Base-by-base conservation (phyloP, 2,113 vertebrate species). In the Acrocephalus arundinaceus region DNA sequence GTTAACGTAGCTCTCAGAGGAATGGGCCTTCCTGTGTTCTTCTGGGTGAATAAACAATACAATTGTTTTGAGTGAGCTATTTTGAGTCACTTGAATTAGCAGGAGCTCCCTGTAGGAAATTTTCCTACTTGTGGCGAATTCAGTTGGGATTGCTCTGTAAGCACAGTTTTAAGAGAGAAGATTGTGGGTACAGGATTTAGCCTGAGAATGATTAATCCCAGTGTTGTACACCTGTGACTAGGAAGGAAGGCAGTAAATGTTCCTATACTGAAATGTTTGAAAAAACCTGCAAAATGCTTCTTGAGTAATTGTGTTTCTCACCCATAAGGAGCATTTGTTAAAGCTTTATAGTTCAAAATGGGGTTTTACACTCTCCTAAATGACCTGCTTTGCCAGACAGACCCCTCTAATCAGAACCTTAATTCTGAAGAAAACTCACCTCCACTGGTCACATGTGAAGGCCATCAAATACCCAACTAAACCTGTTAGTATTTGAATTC, bases 1-100 rank as follows among this genome's bases (percentile, higher is more conserved):
- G 82, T 87, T 85, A 41, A 55, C 1, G 0, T 9, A 86, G 65
- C 4, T 89, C 95, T 90, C 96, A 75, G 58, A 92, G 84, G 96
- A 92, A 79, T 1, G 1, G 15, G 31, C 66, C 45, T 94, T 91
- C 2, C 0, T 73, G 62, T 91, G 73, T 82, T 91, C 80, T 95
- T 95, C 93, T 87, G 94, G 81, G 74, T 96, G 94, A 94, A 94
- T 58, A 93, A 97, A 87, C 91, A 78, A n/a, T 28, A 30, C 84
- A 72, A 68, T 89, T 95, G 91, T 96, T 95, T 93, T 48, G 93
- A 92, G 75, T 4, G 49, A 90, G 57, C 45, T 87, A 58, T n/a
- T 96, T 62, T 68, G 66, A 92, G 86, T 66, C 84, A 92, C 77
- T 72, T 85, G 89, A 96, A 94, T 87, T 94, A 95, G n/a, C 70